Conservation (phyloP, 1,140 invertebrate genomes). For the Thaumetopoea pityocampa region DNA sequence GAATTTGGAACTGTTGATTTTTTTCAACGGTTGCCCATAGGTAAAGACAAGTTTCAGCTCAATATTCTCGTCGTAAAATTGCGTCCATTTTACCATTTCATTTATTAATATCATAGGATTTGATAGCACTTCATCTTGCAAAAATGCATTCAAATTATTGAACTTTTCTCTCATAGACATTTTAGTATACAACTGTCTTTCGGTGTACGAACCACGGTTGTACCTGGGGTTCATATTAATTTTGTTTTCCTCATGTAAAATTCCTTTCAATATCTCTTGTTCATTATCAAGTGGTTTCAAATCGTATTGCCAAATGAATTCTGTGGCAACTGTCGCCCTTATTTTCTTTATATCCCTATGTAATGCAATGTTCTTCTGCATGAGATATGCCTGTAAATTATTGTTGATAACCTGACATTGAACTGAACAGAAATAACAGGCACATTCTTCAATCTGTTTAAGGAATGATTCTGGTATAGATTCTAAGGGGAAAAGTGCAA, state of each 20-base stretch:
- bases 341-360: constrained; percentile 69
- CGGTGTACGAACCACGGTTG: constrained; percentile 72
- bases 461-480: constrained; percentile 82
- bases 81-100: constrained; percentile 47
- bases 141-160: constrained; percentile 47
- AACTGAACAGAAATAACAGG: constrained; percentile 79
- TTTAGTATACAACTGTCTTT: constrained; percentile 66
- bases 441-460: constrained; percentile 80
- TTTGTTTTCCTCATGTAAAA: constrained; percentile 60
- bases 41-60: constrained; percentile 46
- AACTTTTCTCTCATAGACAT: constrained; percentile 70
- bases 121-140: constrained; percentile 49
- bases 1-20: constrained; percentile 69
- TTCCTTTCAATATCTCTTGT: constrained; percentile 61
- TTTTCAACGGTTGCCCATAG: constrained; percentile 53
- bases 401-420: constrained; percentile 81
- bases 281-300: constrained; percentile 59
- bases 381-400: constrained; percentile 79
- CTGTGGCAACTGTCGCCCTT: constrained; percentile 60
- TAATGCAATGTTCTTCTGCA: constrained; percentile 65
- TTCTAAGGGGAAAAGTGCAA: constrained; percentile 78
- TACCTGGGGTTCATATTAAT: constrained; percentile 68
- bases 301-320: constrained; percentile 75
- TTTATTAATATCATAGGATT: constrained; percentile 53
- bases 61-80: constrained; percentile 26